These are phyloP conservation scores for Luperina testacea DNA, from an alignment of 2,888 invertebrate genomes.

Conservation along the genomic window DNA sequence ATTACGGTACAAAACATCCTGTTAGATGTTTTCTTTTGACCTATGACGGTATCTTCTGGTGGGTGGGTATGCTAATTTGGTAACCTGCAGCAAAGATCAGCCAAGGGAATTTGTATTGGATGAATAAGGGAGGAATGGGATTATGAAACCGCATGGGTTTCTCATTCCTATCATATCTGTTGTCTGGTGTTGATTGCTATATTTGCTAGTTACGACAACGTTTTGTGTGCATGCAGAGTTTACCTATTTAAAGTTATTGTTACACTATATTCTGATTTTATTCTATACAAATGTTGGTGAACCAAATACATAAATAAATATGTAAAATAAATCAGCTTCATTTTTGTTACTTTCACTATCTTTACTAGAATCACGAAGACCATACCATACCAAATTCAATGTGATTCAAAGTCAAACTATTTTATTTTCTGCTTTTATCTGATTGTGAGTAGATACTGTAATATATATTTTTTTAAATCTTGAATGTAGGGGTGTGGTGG, in stretches of 20 bases:
- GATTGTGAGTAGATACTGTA: too few species aligned
- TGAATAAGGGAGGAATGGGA: slow-evolving; percentile 5
- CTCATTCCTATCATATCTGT: slow-evolving; percentile 8
- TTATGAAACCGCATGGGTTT: slow-evolving; percentile 35
- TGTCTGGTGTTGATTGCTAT: not conserved
- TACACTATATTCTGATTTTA: too few species aligned
- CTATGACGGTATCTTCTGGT: slow-evolving; percentile 37
- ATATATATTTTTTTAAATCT: too few species aligned
- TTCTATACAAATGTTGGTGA: too few species aligned
- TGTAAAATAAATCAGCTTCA: not conserved
- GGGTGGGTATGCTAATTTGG: slow-evolving; percentile 29
- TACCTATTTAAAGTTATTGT: too few species aligned
- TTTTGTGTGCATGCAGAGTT: too few species aligned
- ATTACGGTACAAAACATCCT: slow-evolving; percentile 69
- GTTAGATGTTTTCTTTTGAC: slow-evolving; percentile 34
- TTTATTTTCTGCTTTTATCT: not conserved
- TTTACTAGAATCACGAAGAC: too few species aligned
- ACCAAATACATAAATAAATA: too few species aligned
- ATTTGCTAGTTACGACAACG: not conserved
- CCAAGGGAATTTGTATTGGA: slow-evolving; percentile 32
- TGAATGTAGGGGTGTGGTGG: too few species aligned
- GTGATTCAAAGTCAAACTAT: not conserved
- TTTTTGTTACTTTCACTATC: not conserved
- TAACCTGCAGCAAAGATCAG: slow-evolving; percentile 16
- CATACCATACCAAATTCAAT: not conserved